Percentiles rank a stretch among this genome's conserved stretches.
Conservation (phyloP, 2,113 vertebrate species). For the Malaclemys terrapin region DNA sequence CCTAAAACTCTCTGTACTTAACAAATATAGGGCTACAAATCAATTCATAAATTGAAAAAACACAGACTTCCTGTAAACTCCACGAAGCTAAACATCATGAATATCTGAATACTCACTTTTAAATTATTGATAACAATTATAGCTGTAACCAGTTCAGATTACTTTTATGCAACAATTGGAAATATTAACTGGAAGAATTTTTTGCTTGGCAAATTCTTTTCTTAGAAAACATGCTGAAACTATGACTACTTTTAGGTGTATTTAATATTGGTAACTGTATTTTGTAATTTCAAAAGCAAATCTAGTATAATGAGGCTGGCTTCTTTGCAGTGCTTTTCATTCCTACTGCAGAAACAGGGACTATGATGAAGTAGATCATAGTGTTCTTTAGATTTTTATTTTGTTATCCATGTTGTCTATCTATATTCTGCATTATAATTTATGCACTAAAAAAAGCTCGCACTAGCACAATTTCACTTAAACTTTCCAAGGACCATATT, state of each 20-base stretch:
- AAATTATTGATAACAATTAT: neutral
- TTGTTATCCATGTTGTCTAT: neutral
- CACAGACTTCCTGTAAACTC: neutral
- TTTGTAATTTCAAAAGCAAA: conserved; percentile 27
- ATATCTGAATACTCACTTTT: neutral
- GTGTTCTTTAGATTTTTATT: neutral
- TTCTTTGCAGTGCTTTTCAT: neutral
- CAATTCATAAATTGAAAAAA: neutral
- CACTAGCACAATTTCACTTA: neutral
- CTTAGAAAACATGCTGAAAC: conserved; percentile 35
- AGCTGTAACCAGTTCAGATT: neutral
- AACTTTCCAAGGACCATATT: neutral
- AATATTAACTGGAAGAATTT: neutral
- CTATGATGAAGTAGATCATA: neutral
- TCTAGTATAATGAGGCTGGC: neutral
- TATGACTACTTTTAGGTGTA: conserved; percentile 12
- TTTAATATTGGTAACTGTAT: neutral
- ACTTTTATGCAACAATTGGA: neutral
- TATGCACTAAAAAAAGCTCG: conserved; percentile 8
- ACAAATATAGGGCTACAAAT: too few species aligned
- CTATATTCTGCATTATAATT: conserved; percentile 35
- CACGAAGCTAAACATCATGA: neutral
- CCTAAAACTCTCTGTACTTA: too few species aligned
- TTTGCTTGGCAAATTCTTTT: neutral
- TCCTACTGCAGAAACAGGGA: neutral